These are phyloP conservation scores for Sphenodon punctatus DNA, from an alignment of 2,797 vertebrate species.

Conservation along the genomic window DNA sequence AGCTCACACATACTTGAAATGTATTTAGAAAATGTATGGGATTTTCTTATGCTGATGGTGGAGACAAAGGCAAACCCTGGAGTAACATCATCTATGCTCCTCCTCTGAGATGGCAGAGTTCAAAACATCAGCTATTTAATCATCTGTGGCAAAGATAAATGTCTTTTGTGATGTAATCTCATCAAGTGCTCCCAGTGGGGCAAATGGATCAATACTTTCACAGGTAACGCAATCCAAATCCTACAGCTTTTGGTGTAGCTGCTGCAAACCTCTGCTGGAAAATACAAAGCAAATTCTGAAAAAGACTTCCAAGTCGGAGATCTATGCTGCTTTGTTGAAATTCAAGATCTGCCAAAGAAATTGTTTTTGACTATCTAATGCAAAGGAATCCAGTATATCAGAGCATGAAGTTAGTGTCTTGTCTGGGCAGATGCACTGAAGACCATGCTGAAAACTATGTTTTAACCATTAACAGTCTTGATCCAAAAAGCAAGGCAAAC, in stretches of 20 bases:
- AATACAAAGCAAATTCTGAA: not conserved
- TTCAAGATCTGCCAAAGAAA: not conserved
- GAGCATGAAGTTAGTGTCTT: not conserved
- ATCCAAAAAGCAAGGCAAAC: too few species aligned
- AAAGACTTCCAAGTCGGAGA: not conserved
- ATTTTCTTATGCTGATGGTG: not conserved
- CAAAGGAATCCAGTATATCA: too few species aligned
- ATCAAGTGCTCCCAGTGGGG: not conserved
- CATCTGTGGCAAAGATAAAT: not conserved
- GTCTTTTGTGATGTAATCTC: not conserved
- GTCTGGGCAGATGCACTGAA: too few species aligned
- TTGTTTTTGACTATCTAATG: not conserved
- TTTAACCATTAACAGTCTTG: too few species aligned
- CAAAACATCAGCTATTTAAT: not conserved
- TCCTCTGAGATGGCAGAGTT: not conserved
- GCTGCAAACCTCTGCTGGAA: not conserved
- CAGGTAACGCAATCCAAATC: accelerated
- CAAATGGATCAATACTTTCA: not conserved
- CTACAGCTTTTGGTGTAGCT: not conserved
- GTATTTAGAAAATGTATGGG: not conserved
- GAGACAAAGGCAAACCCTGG: not conserved
- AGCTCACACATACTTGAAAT: not conserved
- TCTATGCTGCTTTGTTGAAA: not conserved
- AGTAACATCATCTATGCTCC: not conserved
- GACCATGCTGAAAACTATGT: too few species aligned